Evolutionary conservation across 2,113 vertebrate genomes (phyloP).

Genomic region (Halcyon senegalensis): DNA sequence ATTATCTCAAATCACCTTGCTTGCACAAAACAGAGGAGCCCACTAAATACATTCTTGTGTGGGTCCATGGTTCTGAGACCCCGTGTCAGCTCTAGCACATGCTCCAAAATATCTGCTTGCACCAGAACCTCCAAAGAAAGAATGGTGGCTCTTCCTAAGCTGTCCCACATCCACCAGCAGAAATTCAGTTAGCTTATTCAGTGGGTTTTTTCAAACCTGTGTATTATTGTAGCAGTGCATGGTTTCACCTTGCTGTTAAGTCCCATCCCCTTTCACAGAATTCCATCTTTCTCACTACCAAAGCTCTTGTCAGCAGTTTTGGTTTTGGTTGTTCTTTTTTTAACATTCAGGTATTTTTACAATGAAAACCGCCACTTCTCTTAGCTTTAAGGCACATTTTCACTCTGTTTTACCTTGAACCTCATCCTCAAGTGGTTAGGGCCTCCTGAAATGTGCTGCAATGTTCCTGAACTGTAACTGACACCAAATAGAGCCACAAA

Average conservation of each 20-base stretch:
- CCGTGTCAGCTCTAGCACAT: neutral
- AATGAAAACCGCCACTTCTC: neutral
- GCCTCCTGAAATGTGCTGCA: neutral
- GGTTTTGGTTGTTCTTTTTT: neutral
- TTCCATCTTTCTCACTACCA: neutral
- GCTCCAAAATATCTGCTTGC: neutral
- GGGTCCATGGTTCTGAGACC: neutral
- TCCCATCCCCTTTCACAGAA: neutral
- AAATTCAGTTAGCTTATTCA: neutral
- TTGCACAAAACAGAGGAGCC: neutral
- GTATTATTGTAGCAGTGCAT: neutral
- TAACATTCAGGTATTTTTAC: neutral
- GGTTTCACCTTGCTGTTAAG: neutral
- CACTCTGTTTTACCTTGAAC: neutral
- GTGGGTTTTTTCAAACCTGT: neutral
- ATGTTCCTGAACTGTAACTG: neutral
- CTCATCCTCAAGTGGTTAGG: neutral
- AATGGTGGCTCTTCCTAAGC: neutral
- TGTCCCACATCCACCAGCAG: neutral
- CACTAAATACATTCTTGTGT: neutral
- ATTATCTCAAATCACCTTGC: fast-evolving
- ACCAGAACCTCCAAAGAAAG: neutral
- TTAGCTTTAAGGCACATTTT: neutral
- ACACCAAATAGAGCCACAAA: neutral
- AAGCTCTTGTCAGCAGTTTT: neutral